Base-by-base conservation (phyloP, 2,888 invertebrate genomes). In the Lycophotia porphyrea region DNA sequence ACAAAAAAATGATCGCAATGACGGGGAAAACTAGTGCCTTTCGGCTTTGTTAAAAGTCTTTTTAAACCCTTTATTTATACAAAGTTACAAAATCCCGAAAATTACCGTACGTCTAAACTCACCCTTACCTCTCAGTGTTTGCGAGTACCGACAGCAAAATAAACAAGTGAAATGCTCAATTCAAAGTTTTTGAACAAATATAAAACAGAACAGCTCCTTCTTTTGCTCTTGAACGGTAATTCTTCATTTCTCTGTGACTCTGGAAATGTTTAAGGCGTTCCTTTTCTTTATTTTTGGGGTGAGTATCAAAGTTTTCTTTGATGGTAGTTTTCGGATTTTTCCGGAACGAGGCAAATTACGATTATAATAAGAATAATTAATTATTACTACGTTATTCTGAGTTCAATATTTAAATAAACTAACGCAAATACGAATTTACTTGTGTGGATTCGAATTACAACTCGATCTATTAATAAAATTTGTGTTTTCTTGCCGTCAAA, bases 81-180 rank as follows among this genome's bases (percentile, higher is more conserved):
- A 5, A 47, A 64, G 7, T 55, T 13, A 36, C 15, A 66, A 67
- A 79, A 58, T 64, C 66, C 27, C 39, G 44, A 69, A 39, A 36
- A 24, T 34, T 7, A 7, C n/a, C n/a, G 60, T 24, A 24, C 66
- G 36, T 75, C 67, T 79, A 24, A 66, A 74, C 72, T 65, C 69
- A 65, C 66, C 87, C 70, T 84, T 80, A 42, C 34, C n/a, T 64
- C 66, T 27, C 55, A 60, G 27, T 71, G 55, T 74, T 71, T 71
- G 36, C 39, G 8, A 36, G 86, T 81, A 86, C 70, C 21, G 84
- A 69, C 69, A 47, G 69, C 73, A 86, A 63, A 83, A 80, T 68
- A 80, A 74, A 73, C 47, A 71, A 71, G 64, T 31, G 13, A 27
- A 74, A 49, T 42, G 39, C 63, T 47, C 47, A 78, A 81, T 65